Conservation (phyloP, 2,797 vertebrate species). For the Pseudopleuronectes americanus region DNA sequence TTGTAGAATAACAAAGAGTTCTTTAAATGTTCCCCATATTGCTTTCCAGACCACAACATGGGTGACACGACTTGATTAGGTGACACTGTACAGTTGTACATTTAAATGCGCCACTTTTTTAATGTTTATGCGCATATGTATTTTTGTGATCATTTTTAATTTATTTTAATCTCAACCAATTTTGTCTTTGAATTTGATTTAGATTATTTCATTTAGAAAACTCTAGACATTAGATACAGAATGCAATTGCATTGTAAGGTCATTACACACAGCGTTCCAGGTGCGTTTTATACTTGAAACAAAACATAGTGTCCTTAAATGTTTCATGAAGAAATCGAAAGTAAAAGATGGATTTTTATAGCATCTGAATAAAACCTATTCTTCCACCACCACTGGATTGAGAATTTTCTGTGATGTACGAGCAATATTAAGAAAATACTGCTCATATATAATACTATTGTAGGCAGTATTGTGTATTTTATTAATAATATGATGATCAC, state of each 20-base stretch:
- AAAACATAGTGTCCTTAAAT: neutral
- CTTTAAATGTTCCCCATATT: neutral
- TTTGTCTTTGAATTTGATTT: neutral
- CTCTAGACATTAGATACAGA: neutral
- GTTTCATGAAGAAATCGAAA: neutral
- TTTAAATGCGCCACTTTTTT: slow-evolving; percentile 3
- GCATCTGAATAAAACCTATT: slow-evolving; percentile 36
- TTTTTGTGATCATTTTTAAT: slow-evolving; percentile 4
- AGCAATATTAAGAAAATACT: neutral
- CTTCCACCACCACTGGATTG: neutral
- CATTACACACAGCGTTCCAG: slow-evolving; percentile 20
- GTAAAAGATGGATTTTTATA: slow-evolving; percentile 15
- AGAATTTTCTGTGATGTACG: neutral
- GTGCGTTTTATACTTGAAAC: slow-evolving; percentile 29
- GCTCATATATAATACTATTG: no score
- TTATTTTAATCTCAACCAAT: neutral
- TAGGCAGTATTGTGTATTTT: no score
- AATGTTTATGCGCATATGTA: slow-evolving; percentile 1
- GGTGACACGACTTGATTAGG: slow-evolving; percentile 7
- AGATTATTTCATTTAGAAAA: neutral
- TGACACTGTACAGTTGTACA: slow-evolving; percentile 28
- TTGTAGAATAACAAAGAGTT: slow-evolving; percentile 19
- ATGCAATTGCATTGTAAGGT: neutral
- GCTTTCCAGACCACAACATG: neutral
- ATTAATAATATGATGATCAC: no score